Conservation (phyloP, 2,113 vertebrate species). For the Shinisaurus crocodilurus region DNA sequence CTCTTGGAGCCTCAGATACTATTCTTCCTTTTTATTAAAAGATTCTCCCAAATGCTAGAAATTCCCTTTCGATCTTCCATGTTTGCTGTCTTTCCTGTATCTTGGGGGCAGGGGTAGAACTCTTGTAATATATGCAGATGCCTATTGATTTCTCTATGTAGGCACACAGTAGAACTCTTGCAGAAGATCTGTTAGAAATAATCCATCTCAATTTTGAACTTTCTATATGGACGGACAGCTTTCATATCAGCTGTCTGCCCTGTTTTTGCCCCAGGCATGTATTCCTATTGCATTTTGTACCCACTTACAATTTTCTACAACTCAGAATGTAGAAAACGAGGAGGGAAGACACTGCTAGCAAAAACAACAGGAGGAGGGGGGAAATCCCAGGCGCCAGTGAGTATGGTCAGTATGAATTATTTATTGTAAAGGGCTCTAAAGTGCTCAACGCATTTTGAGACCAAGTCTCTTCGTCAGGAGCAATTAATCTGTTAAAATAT, state of each 20-base stretch:
- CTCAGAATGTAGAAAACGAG: too few species aligned
- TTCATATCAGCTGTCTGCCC: background rate
- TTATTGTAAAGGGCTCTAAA: too few species aligned
- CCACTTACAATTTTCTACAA: background rate
- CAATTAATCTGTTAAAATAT: too few species aligned
- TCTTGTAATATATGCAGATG: constrained; percentile 3
- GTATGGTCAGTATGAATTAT: too few species aligned
- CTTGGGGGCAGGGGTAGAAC: background rate
- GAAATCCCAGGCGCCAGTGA: too few species aligned
- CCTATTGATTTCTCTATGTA: background rate
- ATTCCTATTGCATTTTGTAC: background rate
- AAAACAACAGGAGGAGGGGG: too few species aligned
- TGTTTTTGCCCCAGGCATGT: background rate
- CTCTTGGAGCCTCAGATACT: constrained; percentile 30
- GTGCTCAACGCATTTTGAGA: too few species aligned
- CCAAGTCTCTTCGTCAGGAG: too few species aligned
- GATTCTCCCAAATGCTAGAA: background rate
- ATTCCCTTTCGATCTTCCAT: background rate
- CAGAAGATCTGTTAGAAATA: constrained; percentile 16
- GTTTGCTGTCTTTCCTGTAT: background rate
- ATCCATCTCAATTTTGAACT: constrained; percentile 38
- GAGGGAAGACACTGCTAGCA: too few species aligned
- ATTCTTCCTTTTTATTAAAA: constrained; percentile 53
- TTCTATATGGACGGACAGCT: background rate
- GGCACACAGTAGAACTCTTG: background rate